A percentile compares a stretch with the other conserved stretches of the same genome.
Evolutionary conservation across 2,888 invertebrate species (phyloP).

Genomic region (Hecatera dysodea): DNA sequence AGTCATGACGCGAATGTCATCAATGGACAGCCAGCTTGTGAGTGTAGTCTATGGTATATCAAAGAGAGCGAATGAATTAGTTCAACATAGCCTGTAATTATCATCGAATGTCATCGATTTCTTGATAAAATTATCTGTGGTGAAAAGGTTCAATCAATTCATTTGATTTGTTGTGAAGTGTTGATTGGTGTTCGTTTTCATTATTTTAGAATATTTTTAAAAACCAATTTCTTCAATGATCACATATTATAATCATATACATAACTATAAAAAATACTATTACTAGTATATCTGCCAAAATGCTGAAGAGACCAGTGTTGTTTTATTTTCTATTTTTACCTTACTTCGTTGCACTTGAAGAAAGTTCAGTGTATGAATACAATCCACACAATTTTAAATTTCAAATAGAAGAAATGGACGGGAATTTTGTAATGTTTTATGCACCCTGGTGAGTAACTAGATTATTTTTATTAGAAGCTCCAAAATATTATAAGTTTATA

Average conservation of each 20-base stretch:
- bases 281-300: slow-evolving; percentile 54
- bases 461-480: neutral
- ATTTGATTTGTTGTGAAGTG: slow-evolving; percentile 55
- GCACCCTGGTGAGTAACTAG: slow-evolving; percentile 93
- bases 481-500: neutral
- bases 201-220: slow-evolving; percentile 5
- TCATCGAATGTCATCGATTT: too few species aligned
- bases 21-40: neutral
- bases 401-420: slow-evolving; percentile 91
- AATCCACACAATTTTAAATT: slow-evolving; percentile 92
- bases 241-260: neutral
- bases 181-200: slow-evolving; percentile 44
- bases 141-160: slow-evolving; percentile 3
- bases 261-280: neutral
- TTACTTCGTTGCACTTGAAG: slow-evolving; percentile 93
- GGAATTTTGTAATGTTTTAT: slow-evolving; percentile 95
- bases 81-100: too few species aligned
- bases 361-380: slow-evolving; percentile 91
- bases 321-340: slow-evolving; percentile 82
- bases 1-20: neutral
- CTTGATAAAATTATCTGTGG: slow-evolving; percentile 33
- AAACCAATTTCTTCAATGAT: slow-evolving; percentile 41
- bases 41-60: slow-evolving; percentile 25
- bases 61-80: slow-evolving; percentile 18
- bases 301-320: slow-evolving; percentile 68